Percentiles rank a stretch among this genome's conserved stretches.
Conservation (phyloP, 2,797 vertebrate species). For the Percopsis omiscomaycus region DNA sequence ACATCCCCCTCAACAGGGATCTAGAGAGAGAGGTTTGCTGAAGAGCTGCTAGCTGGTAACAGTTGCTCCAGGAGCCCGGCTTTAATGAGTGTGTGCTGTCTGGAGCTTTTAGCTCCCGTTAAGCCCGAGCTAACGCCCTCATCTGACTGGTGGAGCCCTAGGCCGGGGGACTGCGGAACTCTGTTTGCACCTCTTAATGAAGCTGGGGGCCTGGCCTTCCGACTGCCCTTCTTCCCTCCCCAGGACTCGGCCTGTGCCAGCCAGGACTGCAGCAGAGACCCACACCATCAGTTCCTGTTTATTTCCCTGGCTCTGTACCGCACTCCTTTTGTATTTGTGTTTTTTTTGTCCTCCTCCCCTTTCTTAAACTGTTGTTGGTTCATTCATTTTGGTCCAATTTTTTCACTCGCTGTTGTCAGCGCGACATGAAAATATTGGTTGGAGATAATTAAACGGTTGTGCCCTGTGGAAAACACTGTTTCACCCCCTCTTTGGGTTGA, state of each 20-base stretch:
- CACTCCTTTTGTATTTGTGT: slow-evolving; percentile 57
- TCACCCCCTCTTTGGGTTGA: slow-evolving; percentile 78
- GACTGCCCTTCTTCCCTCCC: slow-evolving; percentile 14
- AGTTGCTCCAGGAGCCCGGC: slow-evolving; percentile 76
- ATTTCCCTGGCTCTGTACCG: slow-evolving; percentile 67
- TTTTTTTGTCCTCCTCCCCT: slow-evolving; percentile 39
- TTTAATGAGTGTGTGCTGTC: slow-evolving; percentile 78
- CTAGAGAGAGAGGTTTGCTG: slow-evolving; percentile 60
- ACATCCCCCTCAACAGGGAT: slow-evolving; percentile 68
- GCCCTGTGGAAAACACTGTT: slow-evolving; percentile 79
- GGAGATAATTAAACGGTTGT: slow-evolving; percentile 87
- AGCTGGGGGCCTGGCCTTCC: slow-evolving; percentile 36
- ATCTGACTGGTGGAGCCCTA: slow-evolving; percentile 68
- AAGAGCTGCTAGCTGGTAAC: slow-evolving; percentile 68
- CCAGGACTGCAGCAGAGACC: slow-evolving; percentile 67
- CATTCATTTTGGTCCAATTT: slow-evolving; percentile 74
- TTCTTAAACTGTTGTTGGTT: slow-evolving; percentile 65
- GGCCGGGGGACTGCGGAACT: slow-evolving; percentile 51
- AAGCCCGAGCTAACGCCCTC: slow-evolving; percentile 67
- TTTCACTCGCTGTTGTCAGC: slow-evolving; percentile 76
- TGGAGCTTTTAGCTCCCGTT: slow-evolving; percentile 74
- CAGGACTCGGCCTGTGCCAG: slow-evolving; percentile 63
- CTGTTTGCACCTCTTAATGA: slow-evolving; percentile 80
- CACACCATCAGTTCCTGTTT: slow-evolving; percentile 75
- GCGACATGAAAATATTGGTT: slow-evolving; percentile 78